Evolutionary conservation across 1,140 invertebrate species (phyloP).

Genomic region (Orussus abietinus): DNA sequence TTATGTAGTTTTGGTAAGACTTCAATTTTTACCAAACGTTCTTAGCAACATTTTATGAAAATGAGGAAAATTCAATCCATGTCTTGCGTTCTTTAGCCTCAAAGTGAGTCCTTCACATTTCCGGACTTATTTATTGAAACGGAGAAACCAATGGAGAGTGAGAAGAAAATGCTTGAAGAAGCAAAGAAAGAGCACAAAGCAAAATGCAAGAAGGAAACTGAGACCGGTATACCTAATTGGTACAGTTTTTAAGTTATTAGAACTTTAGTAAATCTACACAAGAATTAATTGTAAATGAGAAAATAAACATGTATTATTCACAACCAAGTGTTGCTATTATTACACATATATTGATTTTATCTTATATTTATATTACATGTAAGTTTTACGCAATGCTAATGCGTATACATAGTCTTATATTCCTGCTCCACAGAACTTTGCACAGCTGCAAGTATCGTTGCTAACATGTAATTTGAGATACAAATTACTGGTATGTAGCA

Average conservation of each 20-base stretch:
- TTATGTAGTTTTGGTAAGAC: constrained; percentile 73
- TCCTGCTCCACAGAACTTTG: too few species aligned
- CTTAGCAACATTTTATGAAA: constrained; percentile 1
- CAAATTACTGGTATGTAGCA: too few species aligned
- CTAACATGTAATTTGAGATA: too few species aligned
- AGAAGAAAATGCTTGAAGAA: constrained; percentile 52
- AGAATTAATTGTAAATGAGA: constrained; percentile 13
- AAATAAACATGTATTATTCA: too few species aligned
- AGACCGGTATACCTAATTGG: constrained; percentile 60
- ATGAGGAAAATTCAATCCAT: not conserved
- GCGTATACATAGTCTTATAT: too few species aligned
- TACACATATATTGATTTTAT: not conserved
- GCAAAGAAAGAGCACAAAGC: constrained; percentile 47
- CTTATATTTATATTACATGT: constrained; percentile 4
- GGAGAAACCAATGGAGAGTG: constrained; percentile 41
- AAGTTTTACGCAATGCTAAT: too few species aligned
- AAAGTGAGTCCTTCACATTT: constrained; percentile 55
- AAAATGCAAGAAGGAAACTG: constrained; percentile 52
- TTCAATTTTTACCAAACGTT: not conserved
- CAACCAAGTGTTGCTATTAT: constrained; percentile 2
- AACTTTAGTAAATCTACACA: constrained; percentile 50
- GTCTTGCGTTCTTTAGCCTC: constrained; percentile 48
- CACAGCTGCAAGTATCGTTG: too few species aligned
- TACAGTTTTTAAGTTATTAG: too few species aligned
- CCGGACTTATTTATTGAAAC: constrained; percentile 54